A percentile compares a stretch with the other conserved stretches of the same genome.
These are phyloP conservation scores for Ianthella basta DNA, from an alignment of 37 sponge, comb jelly and placozoan genomes.

Conservation along the genomic window DNA sequence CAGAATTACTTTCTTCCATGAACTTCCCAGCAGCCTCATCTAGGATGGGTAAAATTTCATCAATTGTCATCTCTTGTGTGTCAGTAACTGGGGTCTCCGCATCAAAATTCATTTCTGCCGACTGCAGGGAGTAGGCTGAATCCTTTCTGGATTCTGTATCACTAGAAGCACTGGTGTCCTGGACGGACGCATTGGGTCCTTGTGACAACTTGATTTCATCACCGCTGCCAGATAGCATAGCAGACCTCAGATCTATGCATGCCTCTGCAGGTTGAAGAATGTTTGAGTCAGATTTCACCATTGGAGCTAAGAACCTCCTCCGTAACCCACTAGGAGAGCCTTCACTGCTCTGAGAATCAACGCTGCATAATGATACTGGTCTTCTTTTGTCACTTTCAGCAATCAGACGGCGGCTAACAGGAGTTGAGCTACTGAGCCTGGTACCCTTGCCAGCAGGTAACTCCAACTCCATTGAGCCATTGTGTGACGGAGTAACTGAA, in stretches of 20 bases:
- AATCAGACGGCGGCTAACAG: too few species aligned
- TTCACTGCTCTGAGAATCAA: conserved; percentile 17
- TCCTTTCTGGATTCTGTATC: background rate
- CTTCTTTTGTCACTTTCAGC: too few species aligned
- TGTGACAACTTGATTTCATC: background rate
- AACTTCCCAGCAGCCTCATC: background rate
- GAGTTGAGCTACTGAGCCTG: too few species aligned
- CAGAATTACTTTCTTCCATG: background rate
- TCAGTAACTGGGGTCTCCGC: background rate
- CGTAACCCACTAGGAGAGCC: background rate
- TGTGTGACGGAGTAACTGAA: too few species aligned
- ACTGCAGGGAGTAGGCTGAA: background rate
- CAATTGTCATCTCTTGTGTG: background rate
- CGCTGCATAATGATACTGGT: conserved; percentile 2
- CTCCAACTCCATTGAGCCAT: too few species aligned
- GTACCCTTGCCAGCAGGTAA: too few species aligned
- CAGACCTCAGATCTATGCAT: too few species aligned
- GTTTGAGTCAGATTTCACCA: background rate
- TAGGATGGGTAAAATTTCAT: background rate
- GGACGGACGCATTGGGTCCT: background rate
- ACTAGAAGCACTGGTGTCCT: background rate
- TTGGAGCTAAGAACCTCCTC: background rate
- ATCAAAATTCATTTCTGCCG: background rate
- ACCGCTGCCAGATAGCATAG: background rate
- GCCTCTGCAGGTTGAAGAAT: background rate